Evolutionary conservation across 2,797 vertebrate genomes (phyloP), one percentile per base, ranked within the genome.

Genomic region (Merluccius polli): DNA sequence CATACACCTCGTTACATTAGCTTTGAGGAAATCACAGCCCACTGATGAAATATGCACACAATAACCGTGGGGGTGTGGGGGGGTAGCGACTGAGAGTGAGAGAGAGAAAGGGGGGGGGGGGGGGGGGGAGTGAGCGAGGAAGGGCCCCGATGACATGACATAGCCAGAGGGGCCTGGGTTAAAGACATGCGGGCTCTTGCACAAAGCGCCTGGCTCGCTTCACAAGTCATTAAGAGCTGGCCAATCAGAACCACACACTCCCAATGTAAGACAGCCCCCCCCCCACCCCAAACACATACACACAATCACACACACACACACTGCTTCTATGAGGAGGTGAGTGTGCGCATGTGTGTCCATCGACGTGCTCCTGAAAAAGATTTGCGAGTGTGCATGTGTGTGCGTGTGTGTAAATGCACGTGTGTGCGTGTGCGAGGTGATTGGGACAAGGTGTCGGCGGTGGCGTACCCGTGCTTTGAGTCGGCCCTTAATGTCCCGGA

Each of bases 401-500:
- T 52, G 44, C 6, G 44, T 52, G 70, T 77, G 70, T 77, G 72
- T 44, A 48, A 73, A 75, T 35, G 69, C 80, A 75, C 82, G 33
- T 74, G 13, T 18, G 33, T 2, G 70, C 29, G 67, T 59, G 82
- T 77, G 77, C 18, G 13, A n/a, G 48, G 18, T 12, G 29, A 21
- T 75, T 74, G 79, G 77, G 65, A 8, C 85, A 83, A 84, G 86
- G 86, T 44, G 48, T n/a, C 18, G 48, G 4, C 48, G 48, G 48
- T 16, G 48, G 88, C 93, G 21, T 87, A 99, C 98, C 96, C 94
- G 96, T 65, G 95, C 94, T 89, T 95, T 97, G 21, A 99, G 95
- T 86, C 95, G 95, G 90, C 93, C 97, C 93, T 93, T 98, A 88
- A 99, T 94, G 85, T 97, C 96, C 79, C 93, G 95, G 80, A 98